Evolutionary conservation across 1,140 invertebrate species (phyloP).

Genomic region (Drosophila gunungcola): DNA sequence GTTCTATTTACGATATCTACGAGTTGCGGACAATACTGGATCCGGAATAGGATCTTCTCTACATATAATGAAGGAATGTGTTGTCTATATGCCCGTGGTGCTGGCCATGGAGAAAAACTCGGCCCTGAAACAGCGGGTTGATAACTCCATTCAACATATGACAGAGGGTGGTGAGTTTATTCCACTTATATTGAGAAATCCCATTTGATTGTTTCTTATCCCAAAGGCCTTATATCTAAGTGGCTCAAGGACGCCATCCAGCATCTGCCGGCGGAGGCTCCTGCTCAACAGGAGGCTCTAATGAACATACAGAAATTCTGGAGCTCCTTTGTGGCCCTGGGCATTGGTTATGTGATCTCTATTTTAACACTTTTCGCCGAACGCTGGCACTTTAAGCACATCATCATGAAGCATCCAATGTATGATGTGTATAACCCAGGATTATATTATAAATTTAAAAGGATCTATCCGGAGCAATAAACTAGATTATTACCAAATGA

Average conservation of each 20-base stretch:
- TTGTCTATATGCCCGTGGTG: constrained; percentile 92
- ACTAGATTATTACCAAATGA: background rate
- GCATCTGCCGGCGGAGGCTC: constrained; percentile 84
- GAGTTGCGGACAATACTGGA: constrained; percentile 86
- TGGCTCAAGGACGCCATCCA: constrained; percentile 91
- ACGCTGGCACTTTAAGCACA: constrained; percentile 88
- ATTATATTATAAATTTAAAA: constrained; percentile 79
- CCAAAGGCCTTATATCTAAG: constrained; percentile 87
- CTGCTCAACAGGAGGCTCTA: constrained; percentile 87
- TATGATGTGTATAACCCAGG: constrained; percentile 89
- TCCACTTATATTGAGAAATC: background rate
- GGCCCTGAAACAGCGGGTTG: constrained; percentile 89
- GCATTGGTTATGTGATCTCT: constrained; percentile 88
- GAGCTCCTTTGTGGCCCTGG: constrained; percentile 89
- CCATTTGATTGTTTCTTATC: background rate
- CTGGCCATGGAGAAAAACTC: constrained; percentile 93
- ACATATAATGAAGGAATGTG: constrained; percentile 92
- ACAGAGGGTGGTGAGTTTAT: constrained; percentile 88
- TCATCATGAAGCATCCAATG: constrained; percentile 88
- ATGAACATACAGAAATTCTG: constrained; percentile 91
- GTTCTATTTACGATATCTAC: constrained; percentile 88
- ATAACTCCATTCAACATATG: constrained; percentile 88
- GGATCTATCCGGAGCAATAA: constrained; percentile 51
- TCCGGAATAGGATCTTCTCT: constrained; percentile 86
- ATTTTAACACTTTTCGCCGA: constrained; percentile 87